Conservation (phyloP, 1,140 invertebrate species). For the Spodoptera frugiperda region DNA sequence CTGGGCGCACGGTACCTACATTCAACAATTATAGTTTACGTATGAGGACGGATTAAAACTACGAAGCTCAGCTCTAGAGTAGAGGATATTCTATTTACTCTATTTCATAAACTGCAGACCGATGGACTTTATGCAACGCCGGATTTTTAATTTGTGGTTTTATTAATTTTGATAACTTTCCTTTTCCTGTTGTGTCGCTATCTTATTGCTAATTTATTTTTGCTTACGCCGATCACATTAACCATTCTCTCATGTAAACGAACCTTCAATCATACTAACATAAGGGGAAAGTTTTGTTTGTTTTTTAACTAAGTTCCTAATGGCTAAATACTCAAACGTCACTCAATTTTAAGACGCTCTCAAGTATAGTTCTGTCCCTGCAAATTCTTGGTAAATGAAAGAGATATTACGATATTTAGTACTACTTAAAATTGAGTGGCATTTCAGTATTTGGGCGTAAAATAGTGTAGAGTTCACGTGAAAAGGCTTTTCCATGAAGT, state of each 20-base stretch:
- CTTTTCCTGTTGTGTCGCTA: no score
- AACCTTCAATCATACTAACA: not conserved
- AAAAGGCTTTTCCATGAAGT: not conserved
- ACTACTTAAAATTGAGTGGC: no score
- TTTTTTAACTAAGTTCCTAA: no score
- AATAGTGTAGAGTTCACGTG: not conserved
- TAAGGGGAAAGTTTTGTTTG: not conserved
- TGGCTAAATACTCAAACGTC: no score
- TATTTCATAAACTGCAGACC: not conserved
- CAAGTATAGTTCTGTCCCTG: no score
- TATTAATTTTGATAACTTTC: no score
- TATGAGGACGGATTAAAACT: slow-evolving; percentile 14
- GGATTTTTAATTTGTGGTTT: no score
- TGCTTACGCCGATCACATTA: not conserved
- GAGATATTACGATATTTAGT: no score
- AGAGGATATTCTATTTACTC: not conserved
- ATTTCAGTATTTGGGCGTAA: no score
- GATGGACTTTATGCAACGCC: not conserved
- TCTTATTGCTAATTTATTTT: not conserved
- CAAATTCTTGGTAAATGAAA: no score
- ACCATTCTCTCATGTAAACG: not conserved
- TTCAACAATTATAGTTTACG: slow-evolving; percentile 27
- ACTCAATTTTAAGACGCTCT: no score
- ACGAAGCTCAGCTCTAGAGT: not conserved
- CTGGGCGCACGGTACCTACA: not conserved